Conservation (phyloP, 2,888 invertebrate species). For the Tanytarsus gracilentus region DNA sequence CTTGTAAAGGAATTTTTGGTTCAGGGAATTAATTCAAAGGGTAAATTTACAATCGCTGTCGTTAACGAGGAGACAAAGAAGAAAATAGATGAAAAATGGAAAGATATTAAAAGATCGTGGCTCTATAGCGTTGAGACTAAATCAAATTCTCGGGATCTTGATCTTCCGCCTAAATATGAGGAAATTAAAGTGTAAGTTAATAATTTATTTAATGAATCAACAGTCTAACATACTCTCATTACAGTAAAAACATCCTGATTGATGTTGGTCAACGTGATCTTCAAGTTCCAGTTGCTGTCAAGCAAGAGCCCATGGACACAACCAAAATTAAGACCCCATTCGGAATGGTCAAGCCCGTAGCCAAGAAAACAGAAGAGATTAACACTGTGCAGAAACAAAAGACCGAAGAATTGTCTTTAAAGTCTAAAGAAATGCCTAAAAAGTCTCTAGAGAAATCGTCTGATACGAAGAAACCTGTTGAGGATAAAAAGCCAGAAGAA, state of each 20-base stretch:
- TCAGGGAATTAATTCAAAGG: background rate
- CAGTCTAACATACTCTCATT: background rate
- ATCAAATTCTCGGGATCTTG: background rate
- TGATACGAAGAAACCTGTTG: background rate
- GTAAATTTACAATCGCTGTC: background rate
- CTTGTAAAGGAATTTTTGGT: conserved; percentile 9
- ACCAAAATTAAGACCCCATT: conserved; percentile 15
- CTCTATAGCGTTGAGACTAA: conserved; percentile 18
- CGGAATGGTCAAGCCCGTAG: background rate
- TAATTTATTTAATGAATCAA: background rate
- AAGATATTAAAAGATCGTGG: conserved; percentile 3
- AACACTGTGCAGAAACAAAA: too few relatives aligned
- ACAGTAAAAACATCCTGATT: conserved; percentile 4
- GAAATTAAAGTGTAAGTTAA: conserved; percentile 18
- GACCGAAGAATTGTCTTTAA: too few relatives aligned
- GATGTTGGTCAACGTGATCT: background rate
- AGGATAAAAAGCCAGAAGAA: background rate
- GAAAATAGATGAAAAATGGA: conserved; percentile 2
- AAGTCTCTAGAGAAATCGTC: background rate
- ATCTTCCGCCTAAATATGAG: conserved; percentile 8
- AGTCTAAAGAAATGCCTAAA: background rate
- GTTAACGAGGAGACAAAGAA: background rate
- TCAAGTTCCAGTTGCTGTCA: background rate
- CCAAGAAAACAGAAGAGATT: conserved; percentile 1
- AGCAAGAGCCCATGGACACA: conserved; percentile 11